phyloP scores from a whole-genome alignment of 1,140 invertebrate species.

The Caenorhabditis briggsae region DNA sequence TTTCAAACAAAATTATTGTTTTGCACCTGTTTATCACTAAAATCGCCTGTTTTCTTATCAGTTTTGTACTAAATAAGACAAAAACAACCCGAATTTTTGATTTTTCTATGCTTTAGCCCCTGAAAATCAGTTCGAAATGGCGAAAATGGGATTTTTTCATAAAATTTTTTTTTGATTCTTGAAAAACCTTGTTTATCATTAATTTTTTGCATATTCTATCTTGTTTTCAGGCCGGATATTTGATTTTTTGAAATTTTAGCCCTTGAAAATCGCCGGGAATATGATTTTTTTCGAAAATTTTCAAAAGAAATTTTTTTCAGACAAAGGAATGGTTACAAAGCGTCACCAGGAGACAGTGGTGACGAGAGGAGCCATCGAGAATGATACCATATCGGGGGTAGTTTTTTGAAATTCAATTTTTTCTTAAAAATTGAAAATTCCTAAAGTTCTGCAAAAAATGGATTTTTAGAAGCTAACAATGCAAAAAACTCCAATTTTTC shows the following conservation, averaged over 20 bases:
- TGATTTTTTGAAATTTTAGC: too few species aligned
- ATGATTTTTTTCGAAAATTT: not conserved
- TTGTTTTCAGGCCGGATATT: not conserved
- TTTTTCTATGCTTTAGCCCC: not conserved
- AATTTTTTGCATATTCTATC: not conserved
- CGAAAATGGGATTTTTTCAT: too few species aligned
- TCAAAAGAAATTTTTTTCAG: not conserved
- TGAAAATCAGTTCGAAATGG: too few species aligned
- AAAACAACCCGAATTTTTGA: not conserved
- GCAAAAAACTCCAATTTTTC: too few species aligned
- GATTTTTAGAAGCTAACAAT: too few species aligned
- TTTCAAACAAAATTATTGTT: not conserved
- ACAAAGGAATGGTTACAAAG: constrained; percentile 6
- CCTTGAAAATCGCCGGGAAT: too few species aligned
- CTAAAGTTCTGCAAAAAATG: too few species aligned
- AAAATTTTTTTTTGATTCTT: too few species aligned
- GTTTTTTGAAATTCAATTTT: not conserved
- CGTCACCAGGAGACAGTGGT: constrained; percentile 23
- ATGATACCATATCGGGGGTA: constrained; percentile 33
- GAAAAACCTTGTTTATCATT: too few species aligned
- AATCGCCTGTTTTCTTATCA: not conserved
- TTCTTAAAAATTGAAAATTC: not conserved
- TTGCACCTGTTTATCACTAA: not conserved
- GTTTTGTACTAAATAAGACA: not conserved
- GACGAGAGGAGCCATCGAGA: constrained; percentile 29